Percentiles rank a stretch among this genome's conserved stretches.
phyloP scores from a whole-genome alignment of 2,113 vertebrate genomes.

The Cheilinus undulatus region DNA sequence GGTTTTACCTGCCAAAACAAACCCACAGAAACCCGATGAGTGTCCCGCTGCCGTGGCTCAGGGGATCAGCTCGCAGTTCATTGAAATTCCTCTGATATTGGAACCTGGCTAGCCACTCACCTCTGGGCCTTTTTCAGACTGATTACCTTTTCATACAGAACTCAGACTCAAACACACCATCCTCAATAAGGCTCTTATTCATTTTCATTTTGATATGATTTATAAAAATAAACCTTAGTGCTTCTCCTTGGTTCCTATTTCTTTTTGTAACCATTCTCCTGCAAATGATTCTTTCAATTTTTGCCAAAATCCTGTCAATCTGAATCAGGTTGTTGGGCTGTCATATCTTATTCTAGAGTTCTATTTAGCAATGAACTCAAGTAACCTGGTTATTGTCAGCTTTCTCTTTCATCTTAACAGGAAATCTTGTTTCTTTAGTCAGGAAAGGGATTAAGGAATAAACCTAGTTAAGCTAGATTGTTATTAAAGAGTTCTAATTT shows the following conservation, averaged over 20 bases:
- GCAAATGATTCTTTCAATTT: neutral
- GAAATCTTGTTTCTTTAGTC: neutral
- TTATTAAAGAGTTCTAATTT: constrained; percentile 4
- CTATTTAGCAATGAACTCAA: neutral
- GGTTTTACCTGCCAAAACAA: constrained; percentile 64
- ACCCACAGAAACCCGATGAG: constrained; percentile 66
- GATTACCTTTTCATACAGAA: constrained; percentile 18
- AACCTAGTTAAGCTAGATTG: neutral
- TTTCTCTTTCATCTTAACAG: constrained; percentile 23
- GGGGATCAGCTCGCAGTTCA: constrained; percentile 60
- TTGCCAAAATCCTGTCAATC: neutral
- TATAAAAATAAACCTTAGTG: neutral
- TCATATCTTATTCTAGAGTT: constrained; percentile 10
- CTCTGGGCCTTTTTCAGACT: constrained; percentile 2
- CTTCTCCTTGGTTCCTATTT: neutral
- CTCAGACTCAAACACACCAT: neutral
- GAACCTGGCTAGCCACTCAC: constrained; percentile 26
- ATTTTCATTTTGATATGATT: constrained; percentile 16
- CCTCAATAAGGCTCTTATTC: neutral
- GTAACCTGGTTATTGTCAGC: neutral
- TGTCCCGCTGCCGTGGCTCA: constrained; percentile 47
- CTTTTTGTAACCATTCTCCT: neutral
- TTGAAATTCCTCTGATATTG: constrained; percentile 72
- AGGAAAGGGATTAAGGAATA: constrained; percentile 4
- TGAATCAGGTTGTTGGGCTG: constrained; percentile 15